Conservation (phyloP, 2,888 invertebrate genomes). For the Pachydiplax longipennis region DNA sequence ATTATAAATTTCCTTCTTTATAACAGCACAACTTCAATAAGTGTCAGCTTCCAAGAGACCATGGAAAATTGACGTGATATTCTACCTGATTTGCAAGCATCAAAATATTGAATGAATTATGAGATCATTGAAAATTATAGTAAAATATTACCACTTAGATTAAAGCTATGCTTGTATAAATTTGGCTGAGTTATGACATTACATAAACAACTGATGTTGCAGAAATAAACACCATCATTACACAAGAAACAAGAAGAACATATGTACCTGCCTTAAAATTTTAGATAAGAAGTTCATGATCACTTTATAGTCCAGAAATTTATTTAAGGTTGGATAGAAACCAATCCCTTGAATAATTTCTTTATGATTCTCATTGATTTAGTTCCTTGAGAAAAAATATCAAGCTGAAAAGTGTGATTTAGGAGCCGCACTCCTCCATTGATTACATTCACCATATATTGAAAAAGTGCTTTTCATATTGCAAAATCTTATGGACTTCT, state of each 20-base stretch:
- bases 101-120: background rate
- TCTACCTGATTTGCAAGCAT: background rate
- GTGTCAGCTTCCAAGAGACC: background rate
- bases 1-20: background rate
- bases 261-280: no score
- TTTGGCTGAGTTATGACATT: no score
- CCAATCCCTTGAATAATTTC: background rate
- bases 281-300: no score
- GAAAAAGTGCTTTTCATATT: conserved; percentile 22
- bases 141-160: no score
- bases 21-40: background rate
- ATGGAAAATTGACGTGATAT: conserved; percentile 6
- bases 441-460: background rate
- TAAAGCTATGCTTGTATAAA: no score
- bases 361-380: background rate
- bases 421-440: background rate
- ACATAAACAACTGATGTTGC: no score
- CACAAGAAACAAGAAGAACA: no score
- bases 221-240: no score
- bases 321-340: no score
- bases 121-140: background rate
- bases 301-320: no score
- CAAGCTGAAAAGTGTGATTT: background rate
- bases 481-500: conserved; percentile 15
- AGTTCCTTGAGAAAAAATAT: background rate